Evolutionary conservation across 2,888 invertebrate genomes (phyloP).

Genomic region (Hyposoter didymator): DNA sequence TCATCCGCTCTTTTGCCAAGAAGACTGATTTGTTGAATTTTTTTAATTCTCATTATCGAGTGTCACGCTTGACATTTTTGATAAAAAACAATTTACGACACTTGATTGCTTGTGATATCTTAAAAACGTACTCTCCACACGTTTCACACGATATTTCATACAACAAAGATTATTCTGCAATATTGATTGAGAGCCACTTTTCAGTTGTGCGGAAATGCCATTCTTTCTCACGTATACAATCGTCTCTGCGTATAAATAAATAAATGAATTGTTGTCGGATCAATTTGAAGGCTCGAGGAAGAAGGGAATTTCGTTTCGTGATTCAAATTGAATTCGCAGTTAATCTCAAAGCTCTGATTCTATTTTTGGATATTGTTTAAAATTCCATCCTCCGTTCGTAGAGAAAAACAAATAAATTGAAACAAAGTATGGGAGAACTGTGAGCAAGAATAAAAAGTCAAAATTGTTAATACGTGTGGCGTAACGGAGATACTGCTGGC

Average conservation of each 20-base stretch:
- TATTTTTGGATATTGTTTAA: background rate
- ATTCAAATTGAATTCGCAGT: background rate
- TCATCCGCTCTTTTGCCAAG: background rate
- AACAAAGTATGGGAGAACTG: background rate
- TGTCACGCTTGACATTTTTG: constrained; percentile 26
- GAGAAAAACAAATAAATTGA: background rate
- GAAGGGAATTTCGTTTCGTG: background rate
- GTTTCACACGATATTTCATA: constrained; percentile 17
- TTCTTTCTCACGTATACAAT: constrained; percentile 5
- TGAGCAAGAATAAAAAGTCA: background rate
- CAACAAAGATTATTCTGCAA: constrained; percentile 5
- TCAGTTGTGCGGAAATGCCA: constrained; percentile 9
- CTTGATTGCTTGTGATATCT: constrained; percentile 33
- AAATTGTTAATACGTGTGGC: constrained; percentile 2
- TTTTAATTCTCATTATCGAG: constrained; percentile 34
- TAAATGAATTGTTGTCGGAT: background rate
- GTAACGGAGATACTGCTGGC: constrained; percentile 5
- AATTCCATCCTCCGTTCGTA: background rate
- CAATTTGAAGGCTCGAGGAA: background rate
- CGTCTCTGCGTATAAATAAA: background rate
- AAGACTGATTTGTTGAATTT: background rate
- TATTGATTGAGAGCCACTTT: constrained; percentile 1
- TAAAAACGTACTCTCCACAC: constrained; percentile 28
- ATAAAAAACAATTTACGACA: background rate
- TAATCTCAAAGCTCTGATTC: background rate